Evolutionary conservation across 2,797 vertebrate genomes (phyloP), one percentile per base, ranked within the genome.

Genomic region (Leptatherina wallacei): DNA sequence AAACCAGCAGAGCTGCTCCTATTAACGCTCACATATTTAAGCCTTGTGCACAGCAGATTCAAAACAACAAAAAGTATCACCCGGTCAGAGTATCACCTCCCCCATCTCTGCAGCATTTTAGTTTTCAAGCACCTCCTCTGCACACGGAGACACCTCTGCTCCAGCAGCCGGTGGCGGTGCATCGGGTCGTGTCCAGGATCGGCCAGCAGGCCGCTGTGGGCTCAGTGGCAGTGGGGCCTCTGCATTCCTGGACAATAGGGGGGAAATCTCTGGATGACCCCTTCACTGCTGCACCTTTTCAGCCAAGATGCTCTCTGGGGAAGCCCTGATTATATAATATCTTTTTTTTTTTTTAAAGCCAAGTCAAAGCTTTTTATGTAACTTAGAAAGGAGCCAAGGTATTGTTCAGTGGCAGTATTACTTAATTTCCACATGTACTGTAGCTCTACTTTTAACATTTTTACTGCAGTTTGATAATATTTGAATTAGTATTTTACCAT

Each of bases 181-280:
- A 95, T 75, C 83, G 93, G 0, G 94, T 95, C 1, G 87, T 95
- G 18, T 94, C 94, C 86, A 96, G 96, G 57, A 93, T 98, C 42
- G 96, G 95, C 65, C 96, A 94, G 71, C 96, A 96, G 88, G 95
- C 93, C 0, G 94, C 97, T 0, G 89, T 96, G 33, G 96, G 95
- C 2, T 98, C 98, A 0, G 95, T 98, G 7, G 94, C 96, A 0
- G 93, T 97, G 6, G 91, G 93, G 24, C 93, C 97, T 0, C 92
- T 96, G 62, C 92, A 96, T 73, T 95, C 95, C 68, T 95, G 95
- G 94, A 92, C 88, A 56, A 84, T 94, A 11, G 92, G 90, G 14
- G 90, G 92, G n/a, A 63, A 83, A 65, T 52, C 87, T 14, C 79
- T 89, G 52, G 82, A 80, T 3, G 96, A 98, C 75, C 96, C 96